These are phyloP conservation scores for Epizoanthus fatuus DNA, from an alignment of 92 coral and sea anemone genomes.

Conservation along the genomic window DNA sequence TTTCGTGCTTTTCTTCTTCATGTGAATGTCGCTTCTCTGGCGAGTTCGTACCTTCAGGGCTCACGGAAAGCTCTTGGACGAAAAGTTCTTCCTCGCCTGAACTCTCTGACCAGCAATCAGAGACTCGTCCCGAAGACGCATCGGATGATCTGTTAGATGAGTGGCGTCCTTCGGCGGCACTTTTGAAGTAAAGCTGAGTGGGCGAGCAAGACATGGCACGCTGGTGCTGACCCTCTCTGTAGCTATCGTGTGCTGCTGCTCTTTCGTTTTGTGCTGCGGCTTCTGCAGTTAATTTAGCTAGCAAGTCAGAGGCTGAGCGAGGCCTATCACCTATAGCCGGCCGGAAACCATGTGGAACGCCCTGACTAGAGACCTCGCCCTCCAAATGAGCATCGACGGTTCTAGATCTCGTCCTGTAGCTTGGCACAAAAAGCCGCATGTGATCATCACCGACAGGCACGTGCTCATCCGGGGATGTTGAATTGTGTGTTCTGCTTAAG, in stretches of 20 bases:
- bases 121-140: slow-evolving; percentile 65
- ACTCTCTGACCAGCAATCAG: slow-evolving; percentile 88
- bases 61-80: slow-evolving; percentile 13
- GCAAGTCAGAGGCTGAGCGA: slow-evolving; percentile 28
- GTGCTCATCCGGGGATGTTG: background rate
- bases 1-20: background rate
- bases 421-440: background rate
- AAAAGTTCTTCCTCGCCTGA: slow-evolving; percentile 67
- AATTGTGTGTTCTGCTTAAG: slow-evolving; percentile 12
- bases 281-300: slow-evolving; percentile 29
- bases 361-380: background rate
- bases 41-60: background rate
- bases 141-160: slow-evolving; percentile 78
- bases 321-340: slow-evolving; percentile 20
- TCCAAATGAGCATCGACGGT: slow-evolving; percentile 25
- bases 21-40: background rate
- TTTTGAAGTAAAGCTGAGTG: slow-evolving; percentile 14
- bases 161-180: slow-evolving; percentile 30
- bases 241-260: slow-evolving; percentile 8
- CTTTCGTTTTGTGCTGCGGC: slow-evolving; percentile 23
- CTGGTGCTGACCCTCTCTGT: slow-evolving; percentile 1
- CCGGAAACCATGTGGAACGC: background rate
- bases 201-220: slow-evolving; percentile 44
- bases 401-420: slow-evolving; percentile 23
- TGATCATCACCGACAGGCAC: background rate